phyloP scores from a whole-genome alignment of 2,888 invertebrate species.

The Clivina fossor region DNA sequence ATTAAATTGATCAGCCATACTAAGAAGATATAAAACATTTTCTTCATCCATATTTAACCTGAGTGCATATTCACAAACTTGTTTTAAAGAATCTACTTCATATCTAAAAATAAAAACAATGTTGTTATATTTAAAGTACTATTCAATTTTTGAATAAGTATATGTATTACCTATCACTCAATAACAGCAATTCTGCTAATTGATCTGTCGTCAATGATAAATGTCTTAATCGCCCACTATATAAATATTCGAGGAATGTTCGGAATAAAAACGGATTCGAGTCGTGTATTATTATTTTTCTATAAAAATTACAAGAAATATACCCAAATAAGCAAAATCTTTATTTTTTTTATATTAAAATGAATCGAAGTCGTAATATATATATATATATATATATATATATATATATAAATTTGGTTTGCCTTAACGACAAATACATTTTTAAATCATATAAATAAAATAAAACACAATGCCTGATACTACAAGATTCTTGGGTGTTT shows the following conservation, averaged over 20 bases:
- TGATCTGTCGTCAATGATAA: constrained; percentile 55
- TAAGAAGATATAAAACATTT: constrained; percentile 61
- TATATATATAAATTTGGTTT: too few species aligned
- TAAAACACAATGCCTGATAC: too few species aligned
- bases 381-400: too few species aligned
- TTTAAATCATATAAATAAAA: too few species aligned
- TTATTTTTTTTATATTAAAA: too few species aligned
- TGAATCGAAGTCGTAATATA: too few species aligned
- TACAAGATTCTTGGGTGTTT: too few species aligned
- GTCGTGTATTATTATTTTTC: constrained; percentile 68
- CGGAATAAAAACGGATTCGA: constrained; percentile 64
- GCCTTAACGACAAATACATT: too few species aligned
- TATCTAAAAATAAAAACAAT: constrained; percentile 48
- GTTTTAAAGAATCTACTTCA: constrained; percentile 64
- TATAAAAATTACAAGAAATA: constrained; percentile 48
- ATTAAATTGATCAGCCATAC: constrained; percentile 68
- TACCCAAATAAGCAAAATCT: too few species aligned
- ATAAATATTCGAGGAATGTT: constrained; percentile 64
- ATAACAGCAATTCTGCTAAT: constrained; percentile 63
- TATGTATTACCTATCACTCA: constrained; percentile 57
- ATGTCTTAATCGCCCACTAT: constrained; percentile 62
- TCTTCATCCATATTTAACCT: constrained; percentile 64
- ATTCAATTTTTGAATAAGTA: not conserved
- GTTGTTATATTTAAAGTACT: too few species aligned
- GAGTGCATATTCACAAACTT: constrained; percentile 63